Evolutionary conservation across 53 echinoderm and acorn worm species (phyloP).

Genomic region (Glandiceps talaboti): DNA sequence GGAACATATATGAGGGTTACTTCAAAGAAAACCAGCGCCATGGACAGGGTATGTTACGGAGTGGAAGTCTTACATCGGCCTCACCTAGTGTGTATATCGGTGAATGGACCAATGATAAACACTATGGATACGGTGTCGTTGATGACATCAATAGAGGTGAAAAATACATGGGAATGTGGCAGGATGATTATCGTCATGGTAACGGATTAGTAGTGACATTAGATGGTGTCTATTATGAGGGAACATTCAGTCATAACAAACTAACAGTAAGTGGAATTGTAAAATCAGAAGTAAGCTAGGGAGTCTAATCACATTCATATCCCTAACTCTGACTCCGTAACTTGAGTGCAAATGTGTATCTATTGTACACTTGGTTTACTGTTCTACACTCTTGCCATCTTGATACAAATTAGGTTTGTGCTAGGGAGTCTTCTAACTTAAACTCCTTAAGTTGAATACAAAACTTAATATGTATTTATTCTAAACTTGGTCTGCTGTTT

Average conservation of each 20-base stretch:
- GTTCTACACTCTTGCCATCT: no score
- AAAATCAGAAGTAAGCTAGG: no score
- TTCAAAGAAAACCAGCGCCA: conserved; percentile 58
- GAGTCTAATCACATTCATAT: no score
- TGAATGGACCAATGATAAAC: conserved; percentile 70
- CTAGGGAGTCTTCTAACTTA: no score
- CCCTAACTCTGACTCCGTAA: no score
- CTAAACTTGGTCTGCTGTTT: no score
- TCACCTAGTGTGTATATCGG: conserved; percentile 61
- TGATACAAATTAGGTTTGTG: no score
- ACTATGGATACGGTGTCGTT: conserved; percentile 81
- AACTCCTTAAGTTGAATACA: no score
- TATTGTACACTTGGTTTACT: no score
- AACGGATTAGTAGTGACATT: conserved; percentile 87
- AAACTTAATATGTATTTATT: no score
- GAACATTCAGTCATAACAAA: conserved; percentile 68
- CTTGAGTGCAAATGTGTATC: no score
- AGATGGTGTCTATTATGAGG: conserved; percentile 88
- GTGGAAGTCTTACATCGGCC: conserved; percentile 21
- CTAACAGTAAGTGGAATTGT: conserved; percentile 53
- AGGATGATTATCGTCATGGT: conserved; percentile 72
- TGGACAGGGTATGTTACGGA: conserved; percentile 57
- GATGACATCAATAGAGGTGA: conserved; percentile 72
- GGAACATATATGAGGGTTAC: conserved; percentile 72
- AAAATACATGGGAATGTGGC: conserved; percentile 98